Evolutionary conservation across 2,888 invertebrate species (phyloP).

Genomic region (Mythimna ferrago): DNA sequence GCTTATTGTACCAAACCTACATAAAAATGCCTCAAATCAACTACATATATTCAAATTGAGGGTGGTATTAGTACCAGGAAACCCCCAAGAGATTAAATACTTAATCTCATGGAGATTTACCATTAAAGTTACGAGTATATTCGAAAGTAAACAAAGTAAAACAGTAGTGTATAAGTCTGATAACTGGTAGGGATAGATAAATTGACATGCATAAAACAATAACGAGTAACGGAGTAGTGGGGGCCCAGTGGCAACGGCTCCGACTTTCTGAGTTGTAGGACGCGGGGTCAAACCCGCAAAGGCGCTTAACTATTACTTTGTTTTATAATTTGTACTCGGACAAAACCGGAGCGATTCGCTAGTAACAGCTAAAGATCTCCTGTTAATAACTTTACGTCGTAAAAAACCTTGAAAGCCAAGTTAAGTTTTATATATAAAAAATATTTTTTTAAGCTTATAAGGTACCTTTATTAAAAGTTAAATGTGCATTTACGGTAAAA

Average conservation of each 20-base stretch:
- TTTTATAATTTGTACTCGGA: background rate
- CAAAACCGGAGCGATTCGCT: background rate
- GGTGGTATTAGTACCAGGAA: background rate
- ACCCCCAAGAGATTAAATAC: background rate
- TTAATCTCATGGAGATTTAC: background rate
- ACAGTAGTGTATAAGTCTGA: background rate
- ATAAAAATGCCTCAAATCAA: background rate
- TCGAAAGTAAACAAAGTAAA: background rate
- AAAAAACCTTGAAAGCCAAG: conserved; percentile 26
- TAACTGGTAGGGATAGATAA: background rate
- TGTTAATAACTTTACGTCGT: conserved; percentile 17
- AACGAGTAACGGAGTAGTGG: no score
- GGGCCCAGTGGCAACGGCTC: no score
- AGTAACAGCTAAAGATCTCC: background rate
- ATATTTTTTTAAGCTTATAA: conserved; percentile 4
- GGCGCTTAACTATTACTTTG: no score
- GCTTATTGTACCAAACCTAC: background rate
- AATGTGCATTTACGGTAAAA: background rate
- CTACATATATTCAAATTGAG: background rate
- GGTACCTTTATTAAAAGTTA: conserved; percentile 24
- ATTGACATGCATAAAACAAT: no score
- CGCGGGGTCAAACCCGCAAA: no score
- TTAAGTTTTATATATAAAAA: conserved; percentile 10
- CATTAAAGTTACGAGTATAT: background rate
- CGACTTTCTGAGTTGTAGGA: no score